Evolutionary conservation across 2,888 invertebrate species (phyloP).

Genomic region (Brachypalpus laphriformis): DNA sequence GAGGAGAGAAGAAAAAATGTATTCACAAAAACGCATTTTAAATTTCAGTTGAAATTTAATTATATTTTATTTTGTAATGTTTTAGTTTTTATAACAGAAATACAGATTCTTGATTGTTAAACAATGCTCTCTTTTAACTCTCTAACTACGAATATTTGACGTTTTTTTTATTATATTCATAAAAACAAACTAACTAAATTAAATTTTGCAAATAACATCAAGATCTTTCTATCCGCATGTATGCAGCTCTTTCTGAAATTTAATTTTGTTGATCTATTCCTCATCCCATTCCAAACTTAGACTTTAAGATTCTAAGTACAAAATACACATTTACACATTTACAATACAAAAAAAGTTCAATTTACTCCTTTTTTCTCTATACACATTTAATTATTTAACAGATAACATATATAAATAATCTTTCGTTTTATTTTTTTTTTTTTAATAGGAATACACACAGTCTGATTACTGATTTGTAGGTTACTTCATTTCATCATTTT

Average conservation of each 20-base stretch:
- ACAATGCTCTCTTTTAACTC: slow-evolving; percentile 45
- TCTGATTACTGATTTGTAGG: slow-evolving; percentile 15
- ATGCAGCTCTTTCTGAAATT: neutral
- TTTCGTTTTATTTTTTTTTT: slow-evolving; percentile 5
- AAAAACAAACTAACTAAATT: slow-evolving; percentile 32
- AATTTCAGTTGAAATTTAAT: neutral
- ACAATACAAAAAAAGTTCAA: slow-evolving; percentile 59
- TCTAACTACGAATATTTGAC: slow-evolving; percentile 32
- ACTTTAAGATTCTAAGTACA: slow-evolving; percentile 65
- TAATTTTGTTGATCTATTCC: slow-evolving; percentile 15
- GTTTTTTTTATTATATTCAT: neutral
- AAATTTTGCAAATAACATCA: slow-evolving; percentile 10
- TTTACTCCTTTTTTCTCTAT: slow-evolving; percentile 34
- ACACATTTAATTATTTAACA: slow-evolving; percentile 65
- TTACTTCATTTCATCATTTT: neutral
- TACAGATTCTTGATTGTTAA: slow-evolving; percentile 54
- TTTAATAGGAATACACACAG: slow-evolving; percentile 56
- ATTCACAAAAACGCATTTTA: neutral
- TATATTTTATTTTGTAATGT: slow-evolving; percentile 7
- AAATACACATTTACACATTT: slow-evolving; percentile 73
- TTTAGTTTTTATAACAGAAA: slow-evolving; percentile 35
- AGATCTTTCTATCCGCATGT: neutral
- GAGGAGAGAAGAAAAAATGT: too few relatives aligned
- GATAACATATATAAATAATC: slow-evolving; percentile 37
- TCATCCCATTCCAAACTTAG: slow-evolving; percentile 49